phyloP scores from a whole-genome alignment of 2,797 vertebrate genomes.

The Tenualosa thibaudeaui region DNA sequence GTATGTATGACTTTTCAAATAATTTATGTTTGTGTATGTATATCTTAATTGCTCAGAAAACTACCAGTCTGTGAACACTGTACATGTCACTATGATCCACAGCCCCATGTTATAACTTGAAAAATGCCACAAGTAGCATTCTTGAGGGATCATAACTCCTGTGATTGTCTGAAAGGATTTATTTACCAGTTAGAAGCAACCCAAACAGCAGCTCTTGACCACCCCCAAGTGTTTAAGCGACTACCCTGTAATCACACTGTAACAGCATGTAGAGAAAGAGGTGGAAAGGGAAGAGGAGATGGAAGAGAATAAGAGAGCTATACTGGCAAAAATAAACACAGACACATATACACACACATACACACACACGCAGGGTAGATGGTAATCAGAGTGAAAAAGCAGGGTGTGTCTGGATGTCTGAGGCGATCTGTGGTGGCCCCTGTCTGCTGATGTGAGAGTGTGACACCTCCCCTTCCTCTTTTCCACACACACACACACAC shows the following conservation, averaged over 20 bases:
- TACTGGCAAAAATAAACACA: background rate
- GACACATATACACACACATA: background rate
- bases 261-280: background rate
- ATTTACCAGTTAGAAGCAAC: background rate
- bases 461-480: conserved; percentile 46
- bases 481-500: conserved; percentile 46
- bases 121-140: background rate
- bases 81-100: background rate
- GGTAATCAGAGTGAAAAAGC: background rate
- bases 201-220: background rate
- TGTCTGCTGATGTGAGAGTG: conserved; percentile 30
- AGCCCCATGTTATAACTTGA: background rate
- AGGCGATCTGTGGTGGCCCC: conserved; percentile 49
- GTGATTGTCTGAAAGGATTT: background rate
- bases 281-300: background rate
- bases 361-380: background rate
- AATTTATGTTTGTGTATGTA: background rate
- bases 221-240: background rate
- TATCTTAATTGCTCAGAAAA: background rate
- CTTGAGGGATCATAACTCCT: background rate
- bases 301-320: background rate
- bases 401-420: conserved; percentile 58
- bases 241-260: background rate
- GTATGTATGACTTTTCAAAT: background rate
- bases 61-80: background rate